Percentiles rank a stretch among this genome's conserved stretches.
Conservation (phyloP, 2,113 vertebrate genomes). For the Myotis lucifugus region DNA sequence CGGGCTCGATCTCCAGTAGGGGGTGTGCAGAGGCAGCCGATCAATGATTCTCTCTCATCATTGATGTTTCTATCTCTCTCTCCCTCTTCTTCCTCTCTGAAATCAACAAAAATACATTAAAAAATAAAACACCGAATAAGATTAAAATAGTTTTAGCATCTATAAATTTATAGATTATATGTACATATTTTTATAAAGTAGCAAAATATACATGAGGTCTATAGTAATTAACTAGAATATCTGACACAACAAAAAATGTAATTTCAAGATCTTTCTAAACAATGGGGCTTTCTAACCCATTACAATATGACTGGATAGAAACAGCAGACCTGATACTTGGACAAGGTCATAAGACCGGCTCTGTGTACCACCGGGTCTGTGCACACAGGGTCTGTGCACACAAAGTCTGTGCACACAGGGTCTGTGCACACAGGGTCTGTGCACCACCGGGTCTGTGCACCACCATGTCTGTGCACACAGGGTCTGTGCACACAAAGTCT, state of each 20-base stretch:
- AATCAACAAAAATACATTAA: too few species aligned
- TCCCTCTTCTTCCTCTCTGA: too few species aligned
- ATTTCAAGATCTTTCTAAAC: background rate
- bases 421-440: too few species aligned
- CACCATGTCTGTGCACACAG: slow-evolving; percentile 73
- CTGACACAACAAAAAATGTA: background rate
- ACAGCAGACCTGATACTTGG: slow-evolving; percentile 72
- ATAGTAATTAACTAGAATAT: background rate
- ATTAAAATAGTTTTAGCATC: background rate
- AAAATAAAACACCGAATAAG: background rate
- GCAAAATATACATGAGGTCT: background rate
- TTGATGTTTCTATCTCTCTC: too few species aligned
- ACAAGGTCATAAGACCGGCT: slow-evolving; percentile 82
- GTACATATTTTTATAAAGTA: background rate
- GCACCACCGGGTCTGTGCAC: slow-evolving; percentile 56
- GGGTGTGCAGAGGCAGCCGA: too few species aligned
- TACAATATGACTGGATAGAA: background rate
- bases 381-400: too few species aligned
- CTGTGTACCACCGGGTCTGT: too few species aligned
- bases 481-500: too few species aligned
- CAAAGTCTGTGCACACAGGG: too few species aligned
- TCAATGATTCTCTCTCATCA: too few species aligned
- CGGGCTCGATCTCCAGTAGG: too few species aligned
- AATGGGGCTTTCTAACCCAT: background rate
- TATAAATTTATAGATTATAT: background rate